These are phyloP conservation scores for Lepus townsendii DNA, from an alignment of 2,797 vertebrate genomes.

Conservation along the genomic window DNA sequence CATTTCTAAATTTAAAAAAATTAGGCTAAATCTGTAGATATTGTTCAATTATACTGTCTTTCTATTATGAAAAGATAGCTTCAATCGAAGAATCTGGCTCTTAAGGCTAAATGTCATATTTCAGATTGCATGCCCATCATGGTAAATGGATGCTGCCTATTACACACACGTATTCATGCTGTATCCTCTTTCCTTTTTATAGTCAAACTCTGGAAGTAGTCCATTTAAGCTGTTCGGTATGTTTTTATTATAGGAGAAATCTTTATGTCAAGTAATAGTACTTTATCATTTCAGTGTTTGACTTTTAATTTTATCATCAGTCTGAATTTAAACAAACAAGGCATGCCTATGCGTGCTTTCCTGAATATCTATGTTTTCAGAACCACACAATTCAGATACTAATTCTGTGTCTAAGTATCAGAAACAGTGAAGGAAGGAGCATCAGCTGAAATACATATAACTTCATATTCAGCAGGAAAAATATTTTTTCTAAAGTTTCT, in stretches of 20 bases:
- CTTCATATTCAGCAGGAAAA: conserved; percentile 33
- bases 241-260: conserved; percentile 59
- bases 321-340: conserved; percentile 77
- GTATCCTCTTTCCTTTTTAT: conserved; percentile 57
- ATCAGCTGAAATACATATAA: neutral
- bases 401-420: conserved; percentile 54
- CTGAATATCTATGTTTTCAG: conserved; percentile 64
- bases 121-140: conserved; percentile 78
- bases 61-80: conserved; percentile 59
- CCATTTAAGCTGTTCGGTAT: conserved; percentile 57
- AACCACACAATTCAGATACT: conserved; percentile 63
- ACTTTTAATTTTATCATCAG: conserved; percentile 68
- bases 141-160: conserved; percentile 35
- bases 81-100: conserved; percentile 68
- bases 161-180: conserved; percentile 63
- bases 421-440: conserved; percentile 46
- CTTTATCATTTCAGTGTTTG: conserved; percentile 67
- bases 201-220: conserved; percentile 69
- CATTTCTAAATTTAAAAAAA: neutral
- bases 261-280: conserved; percentile 64
- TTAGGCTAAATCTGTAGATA: neutral
- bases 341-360: conserved; percentile 56
- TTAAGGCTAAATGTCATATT: conserved; percentile 76
- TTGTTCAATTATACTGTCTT: conserved; percentile 18
- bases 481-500: conserved; percentile 45